Conservation (phyloP, 2,888 invertebrate species). For the Syritta pipiens region DNA sequence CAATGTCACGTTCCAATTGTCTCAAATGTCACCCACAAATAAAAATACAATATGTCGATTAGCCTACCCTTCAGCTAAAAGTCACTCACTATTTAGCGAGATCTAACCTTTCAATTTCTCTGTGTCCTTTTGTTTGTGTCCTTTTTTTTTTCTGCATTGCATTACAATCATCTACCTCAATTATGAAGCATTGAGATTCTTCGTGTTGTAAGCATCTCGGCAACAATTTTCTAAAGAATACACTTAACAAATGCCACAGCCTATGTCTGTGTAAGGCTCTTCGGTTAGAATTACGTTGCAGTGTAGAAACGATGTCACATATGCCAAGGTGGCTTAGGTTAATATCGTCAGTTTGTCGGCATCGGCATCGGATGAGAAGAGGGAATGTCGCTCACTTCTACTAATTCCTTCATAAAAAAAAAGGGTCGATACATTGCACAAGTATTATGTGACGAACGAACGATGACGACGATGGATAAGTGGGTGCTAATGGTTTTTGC, state of each 20-base stretch:
- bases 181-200: slow-evolving; percentile 62
- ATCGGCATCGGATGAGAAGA: neutral
- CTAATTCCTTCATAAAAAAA: slow-evolving; percentile 34
- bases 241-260: slow-evolving; percentile 53
- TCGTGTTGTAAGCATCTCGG: slow-evolving; percentile 49
- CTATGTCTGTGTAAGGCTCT: slow-evolving; percentile 8
- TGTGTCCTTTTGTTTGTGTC: slow-evolving; percentile 18
- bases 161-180: slow-evolving; percentile 38
- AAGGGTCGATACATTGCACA: slow-evolving; percentile 41
- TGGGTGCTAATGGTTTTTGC: slow-evolving; percentile 52
- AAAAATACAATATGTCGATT: slow-evolving; percentile 12
- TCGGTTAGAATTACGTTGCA: too few species aligned
- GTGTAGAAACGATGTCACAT: slow-evolving; percentile 17
- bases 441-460: slow-evolving; percentile 24
- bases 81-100: slow-evolving; percentile 4
- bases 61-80: slow-evolving; percentile 33
- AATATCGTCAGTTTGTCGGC: slow-evolving; percentile 5
- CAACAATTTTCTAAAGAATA: slow-evolving; percentile 59
- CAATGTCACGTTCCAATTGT: slow-evolving; percentile 19
- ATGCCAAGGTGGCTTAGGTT: neutral
- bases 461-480: slow-evolving; percentile 40
- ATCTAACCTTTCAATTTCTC: neutral
- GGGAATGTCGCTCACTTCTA: slow-evolving; percentile 20
- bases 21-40: neutral
- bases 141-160: slow-evolving; percentile 1